Conservation (phyloP, 2,797 vertebrate species). For the Glossophaga mutica region DNA sequence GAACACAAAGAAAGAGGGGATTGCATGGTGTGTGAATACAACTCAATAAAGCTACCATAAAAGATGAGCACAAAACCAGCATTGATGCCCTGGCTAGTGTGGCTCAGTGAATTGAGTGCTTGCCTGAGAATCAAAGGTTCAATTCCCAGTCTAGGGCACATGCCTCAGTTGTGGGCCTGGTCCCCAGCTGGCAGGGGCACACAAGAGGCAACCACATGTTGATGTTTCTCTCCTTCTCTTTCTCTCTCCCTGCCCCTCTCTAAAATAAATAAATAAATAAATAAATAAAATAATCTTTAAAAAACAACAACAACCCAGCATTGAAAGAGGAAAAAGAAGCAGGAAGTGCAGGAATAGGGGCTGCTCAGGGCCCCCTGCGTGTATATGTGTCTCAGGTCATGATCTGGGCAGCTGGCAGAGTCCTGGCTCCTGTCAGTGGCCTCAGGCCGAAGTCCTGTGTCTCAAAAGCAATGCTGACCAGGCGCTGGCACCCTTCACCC, state of each 20-base stretch:
- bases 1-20: not conserved
- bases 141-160: too few relatives aligned
- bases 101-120: too few relatives aligned
- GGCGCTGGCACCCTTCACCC: rapidly evolving
- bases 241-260: too few relatives aligned
- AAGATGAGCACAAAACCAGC: not conserved
- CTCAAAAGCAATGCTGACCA: too few relatives aligned
- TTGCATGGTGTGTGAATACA: not conserved
- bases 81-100: not conserved
- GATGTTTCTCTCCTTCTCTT: too few relatives aligned
- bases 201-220: too few relatives aligned
- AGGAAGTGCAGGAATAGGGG: not conserved
- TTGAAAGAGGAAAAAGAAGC: not conserved
- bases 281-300: too few relatives aligned
- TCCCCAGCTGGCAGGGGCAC: too few relatives aligned
- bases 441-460: not conserved
- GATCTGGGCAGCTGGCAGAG: not conserved
- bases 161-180: too few relatives aligned
- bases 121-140: too few relatives aligned
- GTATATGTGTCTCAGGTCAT: rapidly evolving
- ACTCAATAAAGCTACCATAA: not conserved
- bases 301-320: too few relatives aligned
- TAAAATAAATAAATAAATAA: too few relatives aligned
- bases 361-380: rapidly evolving
- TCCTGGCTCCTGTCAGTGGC: not conserved